Evolutionary conservation across 2,113 vertebrate genomes (phyloP).

Genomic region (Oreocharis arfaki): DNA sequence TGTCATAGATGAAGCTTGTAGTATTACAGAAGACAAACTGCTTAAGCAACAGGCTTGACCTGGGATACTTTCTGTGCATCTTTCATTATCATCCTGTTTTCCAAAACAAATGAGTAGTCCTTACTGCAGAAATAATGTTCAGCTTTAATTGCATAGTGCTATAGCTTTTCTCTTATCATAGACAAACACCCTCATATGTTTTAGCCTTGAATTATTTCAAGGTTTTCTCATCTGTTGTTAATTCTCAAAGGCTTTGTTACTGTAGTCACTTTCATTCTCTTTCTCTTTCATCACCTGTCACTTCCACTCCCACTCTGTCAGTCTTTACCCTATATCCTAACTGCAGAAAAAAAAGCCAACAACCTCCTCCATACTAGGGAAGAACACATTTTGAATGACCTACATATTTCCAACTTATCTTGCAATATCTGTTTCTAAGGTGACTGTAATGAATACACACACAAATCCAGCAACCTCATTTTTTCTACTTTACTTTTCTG

Average conservation of each 20-base stretch:
- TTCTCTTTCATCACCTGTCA: constrained; percentile 24
- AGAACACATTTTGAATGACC: neutral
- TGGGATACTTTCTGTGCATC: neutral
- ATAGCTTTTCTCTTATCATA: neutral
- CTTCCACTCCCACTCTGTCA: neutral
- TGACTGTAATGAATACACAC: neutral
- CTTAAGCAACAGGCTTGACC: neutral
- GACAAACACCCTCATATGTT: neutral
- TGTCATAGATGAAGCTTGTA: neutral
- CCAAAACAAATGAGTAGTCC: neutral
- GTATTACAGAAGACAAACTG: neutral
- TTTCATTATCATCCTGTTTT: neutral
- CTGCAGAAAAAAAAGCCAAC: neutral
- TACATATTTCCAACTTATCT: constrained; percentile 4
- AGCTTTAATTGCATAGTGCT: neutral
- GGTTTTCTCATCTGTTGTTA: constrained; percentile 11
- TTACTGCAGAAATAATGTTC: neutral
- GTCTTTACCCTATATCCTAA: neutral
- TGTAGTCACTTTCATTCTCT: constrained; percentile 17
- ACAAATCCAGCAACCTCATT: neutral
- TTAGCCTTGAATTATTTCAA: constrained; percentile 4
- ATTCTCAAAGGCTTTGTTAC: constrained; percentile 40
- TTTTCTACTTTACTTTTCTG: neutral
- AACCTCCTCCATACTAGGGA: neutral
- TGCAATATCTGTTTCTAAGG: neutral